Base-by-base conservation (phyloP, 2,113 vertebrate genomes). In the Tupaia tana region DNA sequence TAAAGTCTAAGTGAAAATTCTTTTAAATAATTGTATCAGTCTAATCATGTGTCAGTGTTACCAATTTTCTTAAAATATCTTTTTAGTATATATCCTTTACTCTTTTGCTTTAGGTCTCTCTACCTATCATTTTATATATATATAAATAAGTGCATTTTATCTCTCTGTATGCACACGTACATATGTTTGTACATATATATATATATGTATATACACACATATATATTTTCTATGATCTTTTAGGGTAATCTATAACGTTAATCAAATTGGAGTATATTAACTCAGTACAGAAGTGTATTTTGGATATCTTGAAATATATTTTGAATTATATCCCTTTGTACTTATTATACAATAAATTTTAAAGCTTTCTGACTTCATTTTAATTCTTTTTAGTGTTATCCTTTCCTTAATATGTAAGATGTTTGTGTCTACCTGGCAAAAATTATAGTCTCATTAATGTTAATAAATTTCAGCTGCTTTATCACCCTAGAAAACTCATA, bases 311-410 rank as follows among this genome's bases (percentile, higher is more conserved):
- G 27, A 87, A 89, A 95, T 78, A 27, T 58, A 82, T 91, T 94
- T 95, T 89, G 5, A 82, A 82, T 86, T 93, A 67, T 58, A 78
- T 52, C 22, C 7, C 3, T 86, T 69, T 82, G 59, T 63, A 71
- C 31, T 3, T 4, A 91, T 59, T 69, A 91, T 34, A 79, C 8
- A 73, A 91, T 81, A 95, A 79, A 69, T 92, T 91, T 77, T 61
- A 79, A 95, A 93, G 20, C 27, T 61, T 79, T 96, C 64, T 18
- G 77, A 29, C 52, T 34, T 70, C 82, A n/a, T 91, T 93, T 93
- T 69, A 93, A 77, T 87, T 25, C 7, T 75, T 88, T 94, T 91
- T 93, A 94, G 88, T 89, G 34, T 16, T 43, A 0, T 63, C 58
- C 91, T 93, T 84, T 73, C 16, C 9, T 85, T 93, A 81, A 73